A percentile compares a stretch with the other conserved stretches of the same genome.
phyloP scores from a whole-genome alignment of 1,140 invertebrate genomes.

The Archegozetes longisetosus region DNA sequence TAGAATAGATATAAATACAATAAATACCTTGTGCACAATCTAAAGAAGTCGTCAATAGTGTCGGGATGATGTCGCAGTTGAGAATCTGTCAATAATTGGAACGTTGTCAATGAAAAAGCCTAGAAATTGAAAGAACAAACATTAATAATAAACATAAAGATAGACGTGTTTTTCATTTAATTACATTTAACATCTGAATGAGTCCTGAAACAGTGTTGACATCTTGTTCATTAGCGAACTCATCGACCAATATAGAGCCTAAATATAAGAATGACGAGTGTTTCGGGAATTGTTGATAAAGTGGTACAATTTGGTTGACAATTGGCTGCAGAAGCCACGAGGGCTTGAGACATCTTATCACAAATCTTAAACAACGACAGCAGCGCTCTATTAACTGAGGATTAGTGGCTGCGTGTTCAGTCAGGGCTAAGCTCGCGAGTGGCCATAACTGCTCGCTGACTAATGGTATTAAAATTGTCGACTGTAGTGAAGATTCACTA shows the following conservation, averaged over 20 bases:
- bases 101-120: constrained; percentile 68
- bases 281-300: constrained; percentile 58
- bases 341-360: constrained; percentile 46
- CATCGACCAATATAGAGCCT: constrained; percentile 79
- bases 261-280: constrained; percentile 92
- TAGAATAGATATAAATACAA: constrained; percentile 1
- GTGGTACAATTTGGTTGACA: constrained; percentile 47
- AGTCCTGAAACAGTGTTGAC: constrained; percentile 20
- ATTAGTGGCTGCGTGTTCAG: constrained; percentile 34
- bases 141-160: background rate
- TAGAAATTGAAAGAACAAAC: constrained; percentile 28
- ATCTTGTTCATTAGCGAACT: constrained; percentile 50
- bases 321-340: constrained; percentile 14
- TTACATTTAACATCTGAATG: constrained; percentile 19
- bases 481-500: background rate
- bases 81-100: constrained; percentile 51
- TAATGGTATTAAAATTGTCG: background rate
- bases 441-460: constrained; percentile 15
- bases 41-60: constrained; percentile 91
- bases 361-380: constrained; percentile 75
- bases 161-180: too few species aligned
- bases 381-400: constrained; percentile 72
- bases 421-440: constrained; percentile 6
- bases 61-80: constrained; percentile 74
- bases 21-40: constrained; percentile 54